Evolutionary conservation across 2,113 vertebrate species (phyloP).

Genomic region (Anoplopoma fimbria): DNA sequence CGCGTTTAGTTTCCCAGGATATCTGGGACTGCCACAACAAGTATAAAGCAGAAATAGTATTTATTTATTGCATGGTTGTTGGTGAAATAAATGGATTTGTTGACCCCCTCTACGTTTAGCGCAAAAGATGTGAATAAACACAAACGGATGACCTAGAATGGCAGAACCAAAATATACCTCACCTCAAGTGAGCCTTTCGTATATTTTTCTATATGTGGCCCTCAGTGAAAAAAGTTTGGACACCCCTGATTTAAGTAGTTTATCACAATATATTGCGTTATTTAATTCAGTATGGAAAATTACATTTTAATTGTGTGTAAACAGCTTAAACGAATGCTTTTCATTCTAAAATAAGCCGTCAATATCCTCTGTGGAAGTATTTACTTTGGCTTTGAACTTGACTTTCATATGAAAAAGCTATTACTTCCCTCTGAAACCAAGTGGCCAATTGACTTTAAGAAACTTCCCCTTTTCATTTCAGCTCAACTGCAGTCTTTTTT

Average conservation of each 20-base stretch:
- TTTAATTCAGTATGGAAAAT: not conserved
- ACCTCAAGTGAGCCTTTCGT: too few species aligned
- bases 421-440: not conserved
- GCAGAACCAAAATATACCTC: too few species aligned
- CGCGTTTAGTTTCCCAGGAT: too few species aligned
- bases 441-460: not conserved
- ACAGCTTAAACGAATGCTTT: not conserved
- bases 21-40: too few species aligned
- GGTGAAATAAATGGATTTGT: too few species aligned
- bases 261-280: not conserved
- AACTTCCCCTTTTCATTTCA: constrained; percentile 1
- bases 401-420: constrained; percentile 3
- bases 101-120: too few species aligned
- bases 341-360: not conserved
- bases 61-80: too few species aligned
- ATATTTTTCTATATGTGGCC: too few species aligned
- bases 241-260: not conserved
- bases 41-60: too few species aligned
- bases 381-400: not conserved
- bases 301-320: not conserved
- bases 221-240: too few species aligned
- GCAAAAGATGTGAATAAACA: too few species aligned
- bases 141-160: too few species aligned
- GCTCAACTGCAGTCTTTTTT: not conserved
- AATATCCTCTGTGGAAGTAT: not conserved